These are phyloP conservation scores for Drosophila recens DNA, from an alignment of 2,888 invertebrate genomes.

Conservation along the genomic window DNA sequence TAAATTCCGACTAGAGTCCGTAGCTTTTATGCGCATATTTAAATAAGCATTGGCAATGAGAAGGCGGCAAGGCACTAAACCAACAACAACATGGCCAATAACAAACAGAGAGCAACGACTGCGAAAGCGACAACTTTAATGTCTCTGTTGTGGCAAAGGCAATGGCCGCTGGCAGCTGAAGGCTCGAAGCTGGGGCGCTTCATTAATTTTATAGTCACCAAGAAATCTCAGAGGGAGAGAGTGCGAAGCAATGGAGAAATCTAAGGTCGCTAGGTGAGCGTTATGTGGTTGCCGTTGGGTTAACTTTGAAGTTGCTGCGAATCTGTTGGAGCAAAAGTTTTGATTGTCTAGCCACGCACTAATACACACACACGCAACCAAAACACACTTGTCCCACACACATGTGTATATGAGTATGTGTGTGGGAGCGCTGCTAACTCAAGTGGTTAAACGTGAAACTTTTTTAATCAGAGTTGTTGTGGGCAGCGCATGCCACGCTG, in stretches of 20 bases:
- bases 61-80: constrained; percentile 25
- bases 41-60: constrained; percentile 69
- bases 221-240: constrained; percentile 1
- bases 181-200: constrained; percentile 66
- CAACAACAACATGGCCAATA: constrained; percentile 18
- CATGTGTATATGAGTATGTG: constrained; percentile 17
- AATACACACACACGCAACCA: constrained; percentile 45
- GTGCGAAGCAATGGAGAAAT: constrained; percentile 14
- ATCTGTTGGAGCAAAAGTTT: constrained; percentile 61
- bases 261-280: constrained; percentile 42
- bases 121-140: constrained; percentile 65
- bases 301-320: constrained; percentile 67
- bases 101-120: constrained; percentile 10
- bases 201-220: constrained; percentile 76
- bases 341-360: constrained; percentile 73
- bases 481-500: constrained; percentile 57
- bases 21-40: constrained; percentile 73
- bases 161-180: constrained; percentile 59
- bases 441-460: constrained; percentile 79
- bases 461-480: constrained; percentile 79
- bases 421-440: constrained; percentile 56
- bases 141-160: constrained; percentile 56
- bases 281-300: constrained; percentile 42
- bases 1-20: constrained; percentile 43
- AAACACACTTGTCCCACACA: constrained; percentile 43